phyloP scores from a whole-genome alignment of 1,140 invertebrate species.

The Eriosoma lanigerum region DNA sequence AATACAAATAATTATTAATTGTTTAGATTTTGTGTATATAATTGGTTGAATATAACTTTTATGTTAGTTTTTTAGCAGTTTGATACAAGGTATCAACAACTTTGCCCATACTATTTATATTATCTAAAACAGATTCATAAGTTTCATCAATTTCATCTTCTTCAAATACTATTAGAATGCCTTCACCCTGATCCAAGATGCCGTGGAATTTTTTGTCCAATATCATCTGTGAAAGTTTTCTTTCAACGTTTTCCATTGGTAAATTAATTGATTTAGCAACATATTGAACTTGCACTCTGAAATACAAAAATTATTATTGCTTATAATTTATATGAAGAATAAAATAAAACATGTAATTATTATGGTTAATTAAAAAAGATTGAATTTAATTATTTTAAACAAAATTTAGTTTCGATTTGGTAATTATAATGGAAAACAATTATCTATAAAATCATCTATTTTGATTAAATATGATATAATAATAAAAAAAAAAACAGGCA shows the following conservation, averaged over 20 bases:
- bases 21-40: not conserved
- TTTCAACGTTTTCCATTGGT: conserved; percentile 88
- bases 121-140: conserved; percentile 94
- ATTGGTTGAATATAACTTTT: conserved; percentile 57
- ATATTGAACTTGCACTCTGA: conserved; percentile 79
- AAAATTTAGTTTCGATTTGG: not conserved
- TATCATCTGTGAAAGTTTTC: conserved; percentile 99
- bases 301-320: not conserved
- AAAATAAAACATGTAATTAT: too few relatives aligned
- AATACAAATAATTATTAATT: conserved; percentile 33
- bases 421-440: not conserved
- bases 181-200: conserved; percentile 96
- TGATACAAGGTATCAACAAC: conserved; percentile 97
- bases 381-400: not conserved
- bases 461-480: too few relatives aligned
- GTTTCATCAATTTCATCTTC: conserved; percentile 93
- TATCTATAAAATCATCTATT: too few relatives aligned
- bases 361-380: not conserved
- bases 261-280: conserved; percentile 83
- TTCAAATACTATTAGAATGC: conserved; percentile 96
- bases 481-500: too few relatives aligned
- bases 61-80: conserved; percentile 97
- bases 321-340: not conserved
- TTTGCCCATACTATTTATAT: conserved; percentile 98
- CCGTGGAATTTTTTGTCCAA: conserved; percentile 96